Evolutionary conservation across 1,140 invertebrate species (phyloP).

Genomic region (Drosophila trapezifrons): DNA sequence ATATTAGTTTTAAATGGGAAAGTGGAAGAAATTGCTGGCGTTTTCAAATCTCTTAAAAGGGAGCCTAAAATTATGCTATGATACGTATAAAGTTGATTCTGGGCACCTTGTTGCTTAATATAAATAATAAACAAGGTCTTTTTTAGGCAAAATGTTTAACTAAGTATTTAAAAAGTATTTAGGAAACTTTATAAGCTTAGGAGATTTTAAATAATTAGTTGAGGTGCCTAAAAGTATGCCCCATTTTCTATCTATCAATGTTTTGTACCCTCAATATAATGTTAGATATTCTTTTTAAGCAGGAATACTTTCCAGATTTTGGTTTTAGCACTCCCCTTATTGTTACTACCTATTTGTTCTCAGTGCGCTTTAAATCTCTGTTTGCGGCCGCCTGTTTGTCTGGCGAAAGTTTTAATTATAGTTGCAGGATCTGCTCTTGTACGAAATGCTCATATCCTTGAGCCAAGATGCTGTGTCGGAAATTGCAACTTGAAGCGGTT

Average conservation of each 20-base stretch:
- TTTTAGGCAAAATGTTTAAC: too few species aligned
- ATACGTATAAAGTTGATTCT: not conserved
- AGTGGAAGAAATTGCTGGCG: not conserved
- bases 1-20: not conserved
- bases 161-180: not conserved
- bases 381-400: conserved; percentile 27
- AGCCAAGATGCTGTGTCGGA: conserved; percentile 70
- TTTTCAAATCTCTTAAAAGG: not conserved
- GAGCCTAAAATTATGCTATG: not conserved
- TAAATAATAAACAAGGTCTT: too few species aligned
- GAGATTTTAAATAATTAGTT: too few species aligned
- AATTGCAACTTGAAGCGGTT: conserved; percentile 78
- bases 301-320: not conserved
- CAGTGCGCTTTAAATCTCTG: not conserved
- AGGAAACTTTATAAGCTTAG: not conserved
- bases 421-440: conserved; percentile 60
- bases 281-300: not conserved
- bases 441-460: conserved; percentile 49
- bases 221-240: too few species aligned
- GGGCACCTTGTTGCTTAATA: not conserved
- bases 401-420: conserved; percentile 74
- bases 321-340: not conserved
- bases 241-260: too few species aligned
- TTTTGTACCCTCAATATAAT: too few species aligned
- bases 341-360: not conserved